Conservation (phyloP, 1,140 invertebrate species). For the Stratiolaelaps scimitus region DNA sequence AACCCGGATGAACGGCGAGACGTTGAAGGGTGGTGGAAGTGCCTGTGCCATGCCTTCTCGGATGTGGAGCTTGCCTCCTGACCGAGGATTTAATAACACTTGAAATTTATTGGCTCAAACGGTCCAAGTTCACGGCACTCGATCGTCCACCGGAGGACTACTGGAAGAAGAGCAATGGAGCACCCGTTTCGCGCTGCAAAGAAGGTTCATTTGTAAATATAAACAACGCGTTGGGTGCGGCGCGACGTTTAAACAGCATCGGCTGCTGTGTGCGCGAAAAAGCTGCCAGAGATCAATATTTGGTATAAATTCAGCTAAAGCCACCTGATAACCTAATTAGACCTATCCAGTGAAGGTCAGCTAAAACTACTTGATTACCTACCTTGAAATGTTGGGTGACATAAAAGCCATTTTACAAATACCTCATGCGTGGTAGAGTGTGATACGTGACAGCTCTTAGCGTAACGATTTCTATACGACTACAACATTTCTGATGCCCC, state of each 20-base stretch:
- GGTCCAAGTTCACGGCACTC: not conserved
- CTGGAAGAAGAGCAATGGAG: not conserved
- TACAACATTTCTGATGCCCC: too few species aligned
- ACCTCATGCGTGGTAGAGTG: too few species aligned
- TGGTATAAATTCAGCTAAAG: not conserved
- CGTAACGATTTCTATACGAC: too few species aligned
- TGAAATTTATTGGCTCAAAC: not conserved
- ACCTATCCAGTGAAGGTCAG: too few species aligned
- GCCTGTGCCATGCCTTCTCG: not conserved
- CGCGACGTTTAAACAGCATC: not conserved
- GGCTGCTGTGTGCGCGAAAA: not conserved
- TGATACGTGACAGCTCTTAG: too few species aligned
- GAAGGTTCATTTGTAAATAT: not conserved
- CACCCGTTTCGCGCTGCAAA: not conserved
- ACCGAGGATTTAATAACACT: not conserved
- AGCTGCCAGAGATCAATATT: not conserved
- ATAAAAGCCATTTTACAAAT: too few species aligned
- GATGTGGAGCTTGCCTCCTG: not conserved
- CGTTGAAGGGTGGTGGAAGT: not conserved
- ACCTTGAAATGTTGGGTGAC: too few species aligned
- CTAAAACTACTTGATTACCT: too few species aligned
- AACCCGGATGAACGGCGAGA: constrained; percentile 17
- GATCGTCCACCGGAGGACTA: constrained; percentile 1
- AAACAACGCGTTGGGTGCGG: not conserved
- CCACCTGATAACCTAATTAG: too few species aligned